phyloP scores from a whole-genome alignment of 1,140 invertebrate genomes.

The Atopsyche davidsoni region DNA sequence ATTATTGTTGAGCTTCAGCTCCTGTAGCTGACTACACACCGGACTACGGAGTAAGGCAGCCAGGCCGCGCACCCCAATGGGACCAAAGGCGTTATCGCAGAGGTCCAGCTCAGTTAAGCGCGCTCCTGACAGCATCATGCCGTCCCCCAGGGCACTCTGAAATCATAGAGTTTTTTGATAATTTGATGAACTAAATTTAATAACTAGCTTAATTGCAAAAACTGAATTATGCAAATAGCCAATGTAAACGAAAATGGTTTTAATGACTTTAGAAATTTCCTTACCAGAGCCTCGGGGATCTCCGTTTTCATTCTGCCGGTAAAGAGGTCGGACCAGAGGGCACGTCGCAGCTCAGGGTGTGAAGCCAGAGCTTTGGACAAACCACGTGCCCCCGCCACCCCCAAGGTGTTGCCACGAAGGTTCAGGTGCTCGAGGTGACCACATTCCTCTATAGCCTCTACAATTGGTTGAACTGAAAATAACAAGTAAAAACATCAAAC shows the following conservation, averaged over 20 bases:
- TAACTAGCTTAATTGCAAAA: too few relatives aligned
- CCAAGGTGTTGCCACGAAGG: slow-evolving; percentile 90
- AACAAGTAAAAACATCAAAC: too few relatives aligned
- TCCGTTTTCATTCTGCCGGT: slow-evolving; percentile 90
- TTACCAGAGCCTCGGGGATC: slow-evolving; percentile 84
- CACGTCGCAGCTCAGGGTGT: slow-evolving; percentile 72
- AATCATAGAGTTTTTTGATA: too few relatives aligned
- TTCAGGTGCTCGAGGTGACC: slow-evolving; percentile 67
- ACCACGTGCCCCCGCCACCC: slow-evolving; percentile 77
- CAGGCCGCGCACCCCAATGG: slow-evolving; percentile 87
- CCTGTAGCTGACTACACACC: slow-evolving; percentile 73
- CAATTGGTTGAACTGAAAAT: too few relatives aligned
- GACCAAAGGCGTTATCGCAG: slow-evolving; percentile 98
- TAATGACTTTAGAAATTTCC: slow-evolving; percentile 19
- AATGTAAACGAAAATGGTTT: neutral
- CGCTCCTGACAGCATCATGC: slow-evolving; percentile 73
- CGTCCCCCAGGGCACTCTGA: slow-evolving; percentile 70
- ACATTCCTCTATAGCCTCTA: too few relatives aligned
- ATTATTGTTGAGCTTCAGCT: slow-evolving; percentile 89
- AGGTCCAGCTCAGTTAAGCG: slow-evolving; percentile 82
- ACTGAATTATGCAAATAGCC: neutral
- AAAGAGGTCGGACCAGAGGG: slow-evolving; percentile 95
- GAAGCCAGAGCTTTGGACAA: slow-evolving; percentile 74
- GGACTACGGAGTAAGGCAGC: slow-evolving; percentile 77
- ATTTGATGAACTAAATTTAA: too few relatives aligned